These are phyloP conservation scores for Onychostruthus taczanowskii DNA, from an alignment of 2,113 vertebrate genomes.

Conservation along the genomic window DNA sequence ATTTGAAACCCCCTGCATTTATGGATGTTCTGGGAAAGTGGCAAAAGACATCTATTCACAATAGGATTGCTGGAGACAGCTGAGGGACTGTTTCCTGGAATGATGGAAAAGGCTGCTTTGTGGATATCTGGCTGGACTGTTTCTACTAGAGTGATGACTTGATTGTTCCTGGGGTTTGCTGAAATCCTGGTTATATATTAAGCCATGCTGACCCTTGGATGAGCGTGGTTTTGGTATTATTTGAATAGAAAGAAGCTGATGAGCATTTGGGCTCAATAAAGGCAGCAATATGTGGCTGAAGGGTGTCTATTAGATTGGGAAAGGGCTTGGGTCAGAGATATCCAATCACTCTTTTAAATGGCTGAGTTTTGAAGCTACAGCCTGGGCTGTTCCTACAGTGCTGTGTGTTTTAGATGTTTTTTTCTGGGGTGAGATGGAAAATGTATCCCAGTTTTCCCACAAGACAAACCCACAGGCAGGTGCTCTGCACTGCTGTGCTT, in stretches of 20 bases:
- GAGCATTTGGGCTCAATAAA: slow-evolving; percentile 2
- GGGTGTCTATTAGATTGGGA: neutral
- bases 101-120: slow-evolving; percentile 26
- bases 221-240: neutral
- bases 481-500: neutral
- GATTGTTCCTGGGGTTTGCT: slow-evolving; percentile 43
- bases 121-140: slow-evolving; percentile 16
- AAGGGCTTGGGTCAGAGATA: neutral
- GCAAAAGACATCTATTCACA: slow-evolving; percentile 57
- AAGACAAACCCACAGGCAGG: neutral
- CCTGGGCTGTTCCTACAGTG: neutral
- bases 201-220: neutral
- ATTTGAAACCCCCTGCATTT: neutral
- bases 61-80: slow-evolving; percentile 56
- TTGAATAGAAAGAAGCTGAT: slow-evolving; percentile 10
- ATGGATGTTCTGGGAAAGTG: slow-evolving; percentile 49
- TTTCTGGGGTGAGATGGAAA: neutral
- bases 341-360: neutral
- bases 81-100: slow-evolving; percentile 41
- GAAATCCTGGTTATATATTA: slow-evolving; percentile 18
- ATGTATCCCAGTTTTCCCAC: neutral
- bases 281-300: neutral
- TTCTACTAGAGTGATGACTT: slow-evolving; percentile 27
- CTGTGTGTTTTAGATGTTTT: neutral
- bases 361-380: neutral